phyloP scores from a whole-genome alignment of 1,140 invertebrate species.

The Triops longicaudatus region DNA sequence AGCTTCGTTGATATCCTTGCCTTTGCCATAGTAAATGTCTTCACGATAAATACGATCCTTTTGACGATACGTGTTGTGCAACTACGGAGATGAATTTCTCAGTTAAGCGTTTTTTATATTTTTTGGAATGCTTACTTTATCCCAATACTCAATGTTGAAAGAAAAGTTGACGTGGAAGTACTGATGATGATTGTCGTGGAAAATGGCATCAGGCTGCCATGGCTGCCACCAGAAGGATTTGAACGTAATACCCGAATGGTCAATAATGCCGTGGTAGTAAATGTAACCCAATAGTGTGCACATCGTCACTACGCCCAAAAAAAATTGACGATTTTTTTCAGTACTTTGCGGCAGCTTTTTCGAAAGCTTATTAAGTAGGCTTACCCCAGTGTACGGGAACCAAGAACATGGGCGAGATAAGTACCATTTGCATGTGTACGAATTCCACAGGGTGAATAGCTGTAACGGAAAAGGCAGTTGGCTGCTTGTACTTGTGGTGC shows the following conservation, averaged over 20 bases:
- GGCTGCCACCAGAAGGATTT: conserved; percentile 65
- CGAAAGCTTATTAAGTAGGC: conserved; percentile 34
- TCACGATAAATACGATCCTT: conserved; percentile 56
- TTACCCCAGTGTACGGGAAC: conserved; percentile 56
- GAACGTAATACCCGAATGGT: conserved; percentile 66
- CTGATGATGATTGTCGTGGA: conserved; percentile 68
- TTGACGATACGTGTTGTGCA: conserved; percentile 56
- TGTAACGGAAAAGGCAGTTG: conserved; percentile 62
- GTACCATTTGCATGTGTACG: conserved; percentile 46
- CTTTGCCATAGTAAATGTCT: conserved; percentile 53
- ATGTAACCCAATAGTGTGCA: conserved; percentile 50
- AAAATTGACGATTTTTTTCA: conserved; percentile 31
- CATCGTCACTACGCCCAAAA: conserved; percentile 49
- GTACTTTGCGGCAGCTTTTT: background rate
- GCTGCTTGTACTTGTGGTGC: conserved; percentile 65
- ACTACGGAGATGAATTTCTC: conserved; percentile 29
- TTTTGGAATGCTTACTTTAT: conserved; percentile 45
- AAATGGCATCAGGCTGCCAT: conserved; percentile 63
- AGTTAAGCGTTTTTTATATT: background rate
- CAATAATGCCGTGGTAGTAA: conserved; percentile 64
- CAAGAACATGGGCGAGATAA: conserved; percentile 43
- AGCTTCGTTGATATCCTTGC: conserved; percentile 44
- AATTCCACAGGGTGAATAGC: conserved; percentile 63
- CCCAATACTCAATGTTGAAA: conserved; percentile 59
- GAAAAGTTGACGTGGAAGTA: conserved; percentile 68